phyloP scores from a whole-genome alignment of 2,113 vertebrate species.

The Raja brachyura region DNA sequence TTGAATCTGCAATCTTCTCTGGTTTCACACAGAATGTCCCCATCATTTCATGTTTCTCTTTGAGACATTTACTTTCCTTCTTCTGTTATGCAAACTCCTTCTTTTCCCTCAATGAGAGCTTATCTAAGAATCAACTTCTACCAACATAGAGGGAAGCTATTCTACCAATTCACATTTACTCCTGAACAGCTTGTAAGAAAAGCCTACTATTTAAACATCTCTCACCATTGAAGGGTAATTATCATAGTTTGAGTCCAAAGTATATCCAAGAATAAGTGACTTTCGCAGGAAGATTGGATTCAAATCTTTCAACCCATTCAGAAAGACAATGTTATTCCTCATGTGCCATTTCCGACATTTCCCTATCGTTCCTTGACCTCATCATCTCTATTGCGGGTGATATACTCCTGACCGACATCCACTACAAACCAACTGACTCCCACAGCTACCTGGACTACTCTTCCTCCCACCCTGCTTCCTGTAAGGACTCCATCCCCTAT shows the following conservation, averaged over 20 bases:
- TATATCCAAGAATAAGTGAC: not conserved
- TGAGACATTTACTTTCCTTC: not conserved
- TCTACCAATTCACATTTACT: not conserved
- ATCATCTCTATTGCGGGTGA: too few species aligned
- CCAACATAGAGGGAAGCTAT: not conserved
- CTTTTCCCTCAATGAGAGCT: not conserved
- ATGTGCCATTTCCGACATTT: too few species aligned
- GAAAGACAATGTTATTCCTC: not conserved
- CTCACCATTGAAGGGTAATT: not conserved
- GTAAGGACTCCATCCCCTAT: too few species aligned
- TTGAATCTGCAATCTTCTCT: not conserved
- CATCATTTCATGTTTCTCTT: not conserved
- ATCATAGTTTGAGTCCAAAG: not conserved
- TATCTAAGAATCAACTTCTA: not conserved
- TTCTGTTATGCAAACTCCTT: not conserved
- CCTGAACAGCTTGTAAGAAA: not conserved
- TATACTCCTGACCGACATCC: too few species aligned
- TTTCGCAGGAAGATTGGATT: not conserved
- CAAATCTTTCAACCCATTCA: not conserved
- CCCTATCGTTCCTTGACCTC: too few species aligned
- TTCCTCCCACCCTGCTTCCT: too few species aligned
- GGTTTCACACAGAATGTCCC: not conserved
- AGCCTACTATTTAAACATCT: not conserved
- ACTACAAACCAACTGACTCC: too few species aligned
- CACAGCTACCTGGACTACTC: too few species aligned